These are phyloP conservation scores for Masticophis lateralis DNA, from an alignment of 2,797 vertebrate species.

Conservation along the genomic window DNA sequence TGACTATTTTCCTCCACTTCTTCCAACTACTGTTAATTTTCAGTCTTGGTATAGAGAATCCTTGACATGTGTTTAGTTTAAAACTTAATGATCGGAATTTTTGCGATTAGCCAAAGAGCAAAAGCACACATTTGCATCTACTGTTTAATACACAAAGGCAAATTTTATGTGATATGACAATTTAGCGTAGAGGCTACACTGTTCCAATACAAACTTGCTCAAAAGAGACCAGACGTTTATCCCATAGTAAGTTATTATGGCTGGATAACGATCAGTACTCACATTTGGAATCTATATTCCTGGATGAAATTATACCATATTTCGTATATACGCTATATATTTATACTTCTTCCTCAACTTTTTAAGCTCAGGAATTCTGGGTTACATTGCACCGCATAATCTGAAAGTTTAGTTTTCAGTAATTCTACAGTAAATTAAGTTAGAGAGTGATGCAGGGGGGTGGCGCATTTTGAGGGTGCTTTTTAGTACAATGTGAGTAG, in stretches of 20 bases:
- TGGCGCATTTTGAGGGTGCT: neutral
- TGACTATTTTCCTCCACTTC: neutral
- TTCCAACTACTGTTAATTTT: neutral
- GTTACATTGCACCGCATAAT: too few relatives aligned
- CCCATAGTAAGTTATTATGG: neutral
- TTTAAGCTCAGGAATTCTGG: neutral
- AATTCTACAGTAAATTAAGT: neutral
- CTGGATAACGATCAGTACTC: neutral
- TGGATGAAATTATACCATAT: neutral
- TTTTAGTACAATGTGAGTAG: neutral
- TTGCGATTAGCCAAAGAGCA: neutral
- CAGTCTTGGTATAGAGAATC: neutral
- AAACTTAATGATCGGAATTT: neutral
- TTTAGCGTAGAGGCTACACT: fast-evolving
- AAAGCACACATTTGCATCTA: neutral
- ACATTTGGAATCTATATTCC: neutral
- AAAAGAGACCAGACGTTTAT: neutral
- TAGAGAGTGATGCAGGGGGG: neutral
- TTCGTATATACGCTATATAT: neutral
- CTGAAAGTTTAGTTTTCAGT: neutral
- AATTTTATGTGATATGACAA: neutral
- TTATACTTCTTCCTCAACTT: neutral
- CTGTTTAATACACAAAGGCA: neutral
- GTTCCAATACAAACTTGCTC: neutral
- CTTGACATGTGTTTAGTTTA: neutral